Evolutionary conservation across 2,113 vertebrate genomes (phyloP).

Genomic region (Sceloporus tristichus): DNA sequence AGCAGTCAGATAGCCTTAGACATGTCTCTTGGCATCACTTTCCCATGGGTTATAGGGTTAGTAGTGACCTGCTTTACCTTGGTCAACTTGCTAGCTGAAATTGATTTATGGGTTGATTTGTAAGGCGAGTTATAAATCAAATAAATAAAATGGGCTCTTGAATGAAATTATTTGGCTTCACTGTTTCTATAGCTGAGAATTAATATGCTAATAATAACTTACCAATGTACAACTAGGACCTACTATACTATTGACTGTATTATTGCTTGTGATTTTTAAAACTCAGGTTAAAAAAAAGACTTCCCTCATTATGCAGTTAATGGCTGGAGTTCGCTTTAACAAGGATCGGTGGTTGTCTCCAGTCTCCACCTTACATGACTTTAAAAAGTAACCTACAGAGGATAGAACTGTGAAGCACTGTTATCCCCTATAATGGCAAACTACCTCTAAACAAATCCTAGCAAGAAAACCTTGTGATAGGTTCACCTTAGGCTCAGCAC

Average conservation of each 20-base stretch:
- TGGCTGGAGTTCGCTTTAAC: not conserved
- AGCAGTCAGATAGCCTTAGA: not conserved
- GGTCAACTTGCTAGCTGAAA: not conserved
- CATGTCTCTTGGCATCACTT: not conserved
- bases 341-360: not conserved
- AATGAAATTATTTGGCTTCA: not conserved
- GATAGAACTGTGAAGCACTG: not conserved
- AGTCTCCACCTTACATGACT: not conserved
- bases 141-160: not conserved
- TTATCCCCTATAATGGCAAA: not conserved
- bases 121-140: not conserved
- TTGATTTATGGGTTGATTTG: too few relatives aligned
- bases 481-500: too few relatives aligned
- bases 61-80: not conserved
- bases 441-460: too few relatives aligned
- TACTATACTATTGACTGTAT: not conserved
- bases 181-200: not conserved
- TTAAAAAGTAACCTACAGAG: not conserved
- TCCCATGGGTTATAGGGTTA: not conserved
- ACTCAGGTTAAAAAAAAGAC: not conserved
- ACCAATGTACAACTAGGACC: not conserved
- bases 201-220: not conserved
- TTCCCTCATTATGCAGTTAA: not conserved
- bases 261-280: not conserved
- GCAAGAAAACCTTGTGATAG: too few relatives aligned